phyloP scores from a whole-genome alignment of 2,113 vertebrate genomes.

The Nothoprocta pentlandii region DNA sequence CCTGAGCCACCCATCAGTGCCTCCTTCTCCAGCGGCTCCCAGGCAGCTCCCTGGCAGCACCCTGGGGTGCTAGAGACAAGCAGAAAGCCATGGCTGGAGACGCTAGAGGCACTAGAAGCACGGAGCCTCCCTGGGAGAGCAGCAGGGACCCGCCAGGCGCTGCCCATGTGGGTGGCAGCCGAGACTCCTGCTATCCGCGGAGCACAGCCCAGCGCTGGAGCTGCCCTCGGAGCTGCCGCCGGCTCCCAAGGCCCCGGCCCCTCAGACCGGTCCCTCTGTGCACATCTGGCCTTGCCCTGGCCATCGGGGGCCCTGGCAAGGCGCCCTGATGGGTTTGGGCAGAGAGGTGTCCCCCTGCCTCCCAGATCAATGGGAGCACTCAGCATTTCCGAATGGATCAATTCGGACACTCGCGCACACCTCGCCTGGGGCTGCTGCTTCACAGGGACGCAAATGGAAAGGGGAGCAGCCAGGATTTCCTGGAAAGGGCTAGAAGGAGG shows the following conservation, averaged over 20 bases:
- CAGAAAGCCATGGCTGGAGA: neutral
- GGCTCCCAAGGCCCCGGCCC: neutral
- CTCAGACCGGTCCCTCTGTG: accelerated
- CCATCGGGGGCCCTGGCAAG: neutral
- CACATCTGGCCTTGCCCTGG: neutral
- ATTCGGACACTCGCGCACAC: constrained; percentile 18
- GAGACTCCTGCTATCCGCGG: neutral
- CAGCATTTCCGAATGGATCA: neutral
- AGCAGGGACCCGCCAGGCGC: accelerated
- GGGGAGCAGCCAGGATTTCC: neutral
- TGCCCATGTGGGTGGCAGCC: neutral
- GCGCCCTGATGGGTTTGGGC: neutral
- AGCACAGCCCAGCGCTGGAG: neutral
- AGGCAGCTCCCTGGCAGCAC: neutral
- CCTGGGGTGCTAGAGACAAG: neutral
- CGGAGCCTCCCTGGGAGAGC: neutral
- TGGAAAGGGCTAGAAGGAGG: constrained; percentile 46
- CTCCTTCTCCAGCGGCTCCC: neutral
- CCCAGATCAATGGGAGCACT: constrained; percentile 27
- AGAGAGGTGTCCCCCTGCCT: neutral
- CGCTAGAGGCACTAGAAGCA: neutral
- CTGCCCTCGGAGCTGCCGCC: neutral
- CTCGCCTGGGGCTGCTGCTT: neutral
- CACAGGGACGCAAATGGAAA: neutral
- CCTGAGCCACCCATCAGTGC: neutral